Evolutionary conservation across 2,888 invertebrate species (phyloP).

Genomic region (Andrena minutula): DNA sequence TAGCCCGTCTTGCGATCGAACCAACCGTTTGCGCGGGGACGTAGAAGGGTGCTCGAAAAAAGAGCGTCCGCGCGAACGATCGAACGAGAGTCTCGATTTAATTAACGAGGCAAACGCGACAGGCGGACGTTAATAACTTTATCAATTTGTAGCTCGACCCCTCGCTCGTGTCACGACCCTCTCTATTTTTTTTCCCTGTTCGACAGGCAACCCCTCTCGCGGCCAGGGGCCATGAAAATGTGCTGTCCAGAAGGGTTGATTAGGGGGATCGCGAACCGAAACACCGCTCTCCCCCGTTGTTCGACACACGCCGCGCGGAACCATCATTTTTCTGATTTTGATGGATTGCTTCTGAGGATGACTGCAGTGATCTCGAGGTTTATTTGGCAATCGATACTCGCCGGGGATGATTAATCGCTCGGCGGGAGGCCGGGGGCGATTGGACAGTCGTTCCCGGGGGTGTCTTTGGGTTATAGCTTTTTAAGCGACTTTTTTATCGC

Average conservation of each 20-base stretch:
- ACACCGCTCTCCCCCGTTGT: constrained; percentile 27
- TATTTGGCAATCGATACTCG: constrained; percentile 58
- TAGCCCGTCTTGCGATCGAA: constrained; percentile 21
- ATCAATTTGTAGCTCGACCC: constrained; percentile 69
- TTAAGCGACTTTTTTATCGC: constrained; percentile 6
- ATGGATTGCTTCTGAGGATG: constrained; percentile 51
- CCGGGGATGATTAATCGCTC: constrained; percentile 50
- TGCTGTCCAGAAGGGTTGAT: constrained; percentile 48
- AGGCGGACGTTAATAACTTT: constrained; percentile 74
- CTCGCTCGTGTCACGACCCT: background rate
- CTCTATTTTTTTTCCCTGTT: background rate
- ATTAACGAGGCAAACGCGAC: constrained; percentile 71
- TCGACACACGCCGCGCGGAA: constrained; percentile 1
- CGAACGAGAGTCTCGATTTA: constrained; percentile 43
- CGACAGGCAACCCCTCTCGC: background rate
- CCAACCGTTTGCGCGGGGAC: background rate
- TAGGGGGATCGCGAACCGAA: constrained; percentile 45
- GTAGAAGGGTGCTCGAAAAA: constrained; percentile 15
- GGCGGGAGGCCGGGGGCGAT: constrained; percentile 5
- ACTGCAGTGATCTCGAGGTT: constrained; percentile 47
- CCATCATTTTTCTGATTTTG: constrained; percentile 59
- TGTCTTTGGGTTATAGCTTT: constrained; percentile 26
- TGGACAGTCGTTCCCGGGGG: constrained; percentile 35
- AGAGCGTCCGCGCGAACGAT: background rate
- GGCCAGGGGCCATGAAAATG: constrained; percentile 31